Conservation (phyloP, 2,797 vertebrate species). For the Cirrhinus mrigala region DNA sequence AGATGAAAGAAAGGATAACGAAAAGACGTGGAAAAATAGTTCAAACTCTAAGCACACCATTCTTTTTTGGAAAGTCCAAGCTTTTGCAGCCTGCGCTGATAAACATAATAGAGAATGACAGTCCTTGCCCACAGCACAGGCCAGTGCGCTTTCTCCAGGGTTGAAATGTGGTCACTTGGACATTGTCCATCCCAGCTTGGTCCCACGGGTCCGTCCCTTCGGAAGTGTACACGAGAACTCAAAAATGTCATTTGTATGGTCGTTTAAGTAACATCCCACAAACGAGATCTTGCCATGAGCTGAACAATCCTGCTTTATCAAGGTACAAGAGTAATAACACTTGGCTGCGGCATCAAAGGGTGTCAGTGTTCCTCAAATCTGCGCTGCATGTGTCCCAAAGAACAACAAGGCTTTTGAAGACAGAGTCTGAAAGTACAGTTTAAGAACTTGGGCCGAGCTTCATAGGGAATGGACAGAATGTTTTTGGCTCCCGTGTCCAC, state of each 20-base stretch:
- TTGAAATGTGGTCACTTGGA: slow-evolving; percentile 53
- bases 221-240: slow-evolving; percentile 38
- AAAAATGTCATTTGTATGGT: slow-evolving; percentile 44
- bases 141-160: slow-evolving; percentile 36
- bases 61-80: slow-evolving; percentile 49
- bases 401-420: slow-evolving; percentile 67
- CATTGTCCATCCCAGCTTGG: slow-evolving; percentile 44
- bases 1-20: slow-evolving; percentile 62
- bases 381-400: slow-evolving; percentile 55
- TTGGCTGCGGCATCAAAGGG: slow-evolving; percentile 64
- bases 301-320: slow-evolving; percentile 64
- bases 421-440: slow-evolving; percentile 42
- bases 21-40: slow-evolving; percentile 55
- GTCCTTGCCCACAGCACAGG: slow-evolving; percentile 12
- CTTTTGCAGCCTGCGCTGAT: slow-evolving; percentile 51
- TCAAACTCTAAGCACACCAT: slow-evolving; percentile 47
- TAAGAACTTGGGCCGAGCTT: slow-evolving; percentile 45
- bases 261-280: slow-evolving; percentile 50
- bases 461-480: slow-evolving; percentile 46
- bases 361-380: slow-evolving; percentile 60
- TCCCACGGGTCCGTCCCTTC: slow-evolving; percentile 37
- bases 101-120: slow-evolving; percentile 47
- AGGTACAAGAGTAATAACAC: slow-evolving; percentile 60
- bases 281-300: slow-evolving; percentile 47
- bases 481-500: slow-evolving; percentile 54